A percentile compares a stretch with the other conserved stretches of the same genome.
Evolutionary conservation across 2,888 invertebrate genomes (phyloP).

Genomic region (Saturnia pavonia): DNA sequence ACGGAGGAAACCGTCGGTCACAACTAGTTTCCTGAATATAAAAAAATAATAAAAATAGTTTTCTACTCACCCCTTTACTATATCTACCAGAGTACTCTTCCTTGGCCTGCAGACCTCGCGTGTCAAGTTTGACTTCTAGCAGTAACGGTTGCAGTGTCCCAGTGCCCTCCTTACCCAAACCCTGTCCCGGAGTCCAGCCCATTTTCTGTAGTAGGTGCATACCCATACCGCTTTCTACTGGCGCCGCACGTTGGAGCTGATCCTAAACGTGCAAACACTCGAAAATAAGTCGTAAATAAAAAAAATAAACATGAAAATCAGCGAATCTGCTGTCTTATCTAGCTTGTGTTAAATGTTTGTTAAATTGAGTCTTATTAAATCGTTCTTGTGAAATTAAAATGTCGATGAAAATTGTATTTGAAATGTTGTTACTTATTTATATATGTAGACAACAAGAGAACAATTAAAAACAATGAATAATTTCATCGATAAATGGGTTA

Average conservation of each 20-base stretch:
- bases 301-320: neutral
- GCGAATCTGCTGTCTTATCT: neutral
- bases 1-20: too few relatives aligned
- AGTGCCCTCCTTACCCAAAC: slow-evolving; percentile 96
- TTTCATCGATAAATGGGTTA: neutral
- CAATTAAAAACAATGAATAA: neutral
- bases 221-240: slow-evolving; percentile 97
- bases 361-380: too few relatives aligned
- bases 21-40: neutral
- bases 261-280: slow-evolving; percentile 84
- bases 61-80: slow-evolving; percentile 54
- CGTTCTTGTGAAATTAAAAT: neutral
- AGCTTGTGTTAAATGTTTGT: too few relatives aligned
- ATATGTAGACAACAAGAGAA: neutral
- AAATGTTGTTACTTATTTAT: too few relatives aligned
- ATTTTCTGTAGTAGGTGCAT: slow-evolving; percentile 98
- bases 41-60: neutral
- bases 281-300: slow-evolving; percentile 27
- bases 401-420: neutral
- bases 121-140: slow-evolving; percentile 97
- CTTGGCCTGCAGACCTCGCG: slow-evolving; percentile 91
- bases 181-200: slow-evolving; percentile 99
- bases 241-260: slow-evolving; percentile 93
- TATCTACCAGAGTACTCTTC: slow-evolving; percentile 83
- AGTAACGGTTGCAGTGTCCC: slow-evolving; percentile 94